Percentiles rank a stretch among this genome's conserved stretches.
Evolutionary conservation across 1,140 invertebrate species (phyloP).

Genomic region (Cherax destructor): DNA sequence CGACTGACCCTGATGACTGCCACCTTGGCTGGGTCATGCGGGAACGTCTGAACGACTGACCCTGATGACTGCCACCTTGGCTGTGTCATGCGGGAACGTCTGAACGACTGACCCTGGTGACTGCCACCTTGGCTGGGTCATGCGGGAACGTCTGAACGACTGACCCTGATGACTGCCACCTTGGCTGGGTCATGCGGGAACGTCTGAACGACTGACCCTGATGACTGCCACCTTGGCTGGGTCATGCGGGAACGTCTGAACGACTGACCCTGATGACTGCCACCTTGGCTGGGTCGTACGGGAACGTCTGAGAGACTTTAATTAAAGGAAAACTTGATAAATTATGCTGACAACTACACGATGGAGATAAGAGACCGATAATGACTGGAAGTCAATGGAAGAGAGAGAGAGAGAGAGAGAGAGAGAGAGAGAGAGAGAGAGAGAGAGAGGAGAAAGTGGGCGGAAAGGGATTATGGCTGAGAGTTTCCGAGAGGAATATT

Average conservation of each 20-base stretch:
- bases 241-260: not conserved
- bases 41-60: not conserved
- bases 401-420: constrained; percentile 12
- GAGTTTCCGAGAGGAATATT: no score
- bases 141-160: not conserved
- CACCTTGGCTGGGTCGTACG: not conserved
- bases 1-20: not conserved
- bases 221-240: no score
- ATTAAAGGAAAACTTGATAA: not conserved
- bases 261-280: not conserved
- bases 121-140: not conserved
- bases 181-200: no score
- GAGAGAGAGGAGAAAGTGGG: constrained; percentile 4
- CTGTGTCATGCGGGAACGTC: no score
- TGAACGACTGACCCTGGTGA: not conserved
- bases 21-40: not conserved
- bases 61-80: no score
- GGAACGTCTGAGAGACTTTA: not conserved
- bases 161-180: no score
- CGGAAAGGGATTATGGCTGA: no score
- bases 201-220: no score
- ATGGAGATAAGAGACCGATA: no score
- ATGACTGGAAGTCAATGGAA: not conserved
- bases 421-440: not conserved
- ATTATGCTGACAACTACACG: not conserved